Percentiles rank a stretch among this genome's conserved stretches.
phyloP scores from a whole-genome alignment of 2,888 invertebrate species.

The Brenthis ino region DNA sequence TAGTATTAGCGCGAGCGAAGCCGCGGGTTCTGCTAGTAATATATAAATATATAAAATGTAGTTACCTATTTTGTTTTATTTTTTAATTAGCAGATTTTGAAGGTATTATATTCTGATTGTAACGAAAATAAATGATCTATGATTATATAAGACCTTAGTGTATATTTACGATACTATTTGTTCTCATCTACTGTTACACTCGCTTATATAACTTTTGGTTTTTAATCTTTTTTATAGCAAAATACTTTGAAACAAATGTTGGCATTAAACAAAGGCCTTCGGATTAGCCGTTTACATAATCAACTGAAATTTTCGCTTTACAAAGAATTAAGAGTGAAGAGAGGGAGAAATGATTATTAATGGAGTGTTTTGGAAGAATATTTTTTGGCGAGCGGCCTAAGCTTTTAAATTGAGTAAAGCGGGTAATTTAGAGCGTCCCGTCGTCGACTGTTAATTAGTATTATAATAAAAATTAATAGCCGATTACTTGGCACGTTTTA shows the following conservation, averaged over 20 bases:
- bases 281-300: slow-evolving; percentile 63
- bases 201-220: background rate
- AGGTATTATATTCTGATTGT: too few species aligned
- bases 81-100: too few species aligned
- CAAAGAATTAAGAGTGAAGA: slow-evolving; percentile 55
- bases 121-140: too few species aligned
- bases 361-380: slow-evolving; percentile 65
- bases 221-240: slow-evolving; percentile 9
- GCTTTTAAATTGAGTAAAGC: slow-evolving; percentile 60
- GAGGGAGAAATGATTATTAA: slow-evolving; percentile 53
- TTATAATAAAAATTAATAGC: slow-evolving; percentile 77
- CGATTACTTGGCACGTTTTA: slow-evolving; percentile 63
- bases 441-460: slow-evolving; percentile 67
- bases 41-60: too few species aligned
- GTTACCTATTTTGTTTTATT: too few species aligned
- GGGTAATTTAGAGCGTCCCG: slow-evolving; percentile 68
- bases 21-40: too few species aligned
- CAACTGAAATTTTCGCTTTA: slow-evolving; percentile 56
- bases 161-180: background rate
- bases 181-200: background rate
- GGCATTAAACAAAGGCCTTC: slow-evolving; percentile 40
- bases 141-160: too few species aligned
- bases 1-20: too few species aligned
- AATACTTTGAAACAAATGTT: slow-evolving; percentile 38
- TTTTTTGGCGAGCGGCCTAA: slow-evolving; percentile 63